These are phyloP conservation scores for Pocillopora meandrina DNA, from an alignment of 92 coral and sea anemone species.

Conservation along the genomic window DNA sequence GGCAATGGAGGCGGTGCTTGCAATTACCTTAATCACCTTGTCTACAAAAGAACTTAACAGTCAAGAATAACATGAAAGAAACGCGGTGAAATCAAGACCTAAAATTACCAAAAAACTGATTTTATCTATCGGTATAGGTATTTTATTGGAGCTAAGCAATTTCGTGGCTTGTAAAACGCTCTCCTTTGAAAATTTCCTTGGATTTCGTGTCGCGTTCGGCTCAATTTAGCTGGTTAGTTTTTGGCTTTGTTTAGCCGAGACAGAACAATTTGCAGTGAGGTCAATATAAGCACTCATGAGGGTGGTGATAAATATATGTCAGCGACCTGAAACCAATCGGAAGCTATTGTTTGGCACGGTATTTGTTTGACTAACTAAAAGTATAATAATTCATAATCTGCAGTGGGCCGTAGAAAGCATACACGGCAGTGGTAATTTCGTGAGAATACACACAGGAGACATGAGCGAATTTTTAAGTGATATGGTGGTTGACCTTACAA, in stretches of 20 bases:
- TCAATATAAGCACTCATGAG: constrained; percentile 62
- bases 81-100: constrained; percentile 40
- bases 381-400: constrained; percentile 61
- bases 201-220: constrained; percentile 27
- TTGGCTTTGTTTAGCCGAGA: constrained; percentile 52
- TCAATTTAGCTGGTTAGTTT: constrained; percentile 15
- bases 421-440: constrained; percentile 33
- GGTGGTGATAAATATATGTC: constrained; percentile 77
- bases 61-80: constrained; percentile 57
- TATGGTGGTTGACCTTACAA: constrained; percentile 9
- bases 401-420: constrained; percentile 34
- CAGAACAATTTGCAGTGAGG: constrained; percentile 60
- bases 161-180: constrained; percentile 25
- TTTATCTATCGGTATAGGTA: constrained; percentile 15
- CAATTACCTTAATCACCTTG: constrained; percentile 86
- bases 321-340: constrained; percentile 70
- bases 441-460: constrained; percentile 17
- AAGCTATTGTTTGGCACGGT: constrained; percentile 65
- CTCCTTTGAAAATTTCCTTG: neutral
- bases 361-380: constrained; percentile 70
- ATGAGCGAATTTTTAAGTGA: constrained; percentile 33
- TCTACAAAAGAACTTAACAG: constrained; percentile 80
- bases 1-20: constrained; percentile 74
- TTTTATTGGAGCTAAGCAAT: constrained; percentile 21
- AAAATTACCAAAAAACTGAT: constrained; percentile 34